Base-by-base conservation (phyloP, 2,888 invertebrate genomes). In the Cyclophora albipunctata region DNA sequence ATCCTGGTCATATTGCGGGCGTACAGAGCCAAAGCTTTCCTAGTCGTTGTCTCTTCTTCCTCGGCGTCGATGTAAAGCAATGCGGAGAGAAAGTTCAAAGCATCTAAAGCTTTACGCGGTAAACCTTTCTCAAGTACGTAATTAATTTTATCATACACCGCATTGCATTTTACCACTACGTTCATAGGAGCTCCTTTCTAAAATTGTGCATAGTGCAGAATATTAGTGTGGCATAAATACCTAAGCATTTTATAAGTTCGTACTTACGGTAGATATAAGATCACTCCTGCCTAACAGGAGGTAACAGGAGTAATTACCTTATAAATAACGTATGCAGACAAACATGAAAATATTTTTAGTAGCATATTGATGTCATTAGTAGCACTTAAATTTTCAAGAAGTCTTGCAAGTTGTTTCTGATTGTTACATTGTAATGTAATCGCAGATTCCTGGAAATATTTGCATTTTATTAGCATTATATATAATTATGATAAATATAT, bases 1-100 rank as follows among this genome's bases (percentile, higher is more conserved):
- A 60, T 64, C 57, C 83, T 69, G 2, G 84, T 66, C 73, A 75
- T 75, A 48, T 79, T 79, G 52, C 72, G 76, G 2, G 81, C 78
- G 53, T 75, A 71, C 4, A 66, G 54, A 3, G 67, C 59, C 48
- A 79, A 60, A 5, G 66, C 60, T 42, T 55, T 64, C 40, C 51
- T 67, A 33, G 56, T 62, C 5, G 64, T 63, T 1, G 52, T 56
- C n/a, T 47, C 60, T 2, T 58, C 62, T 35, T 68, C 74, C 2
- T 68, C 52, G 4, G 34, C 62, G 7, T 69, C 68, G 3, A 59
- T 54, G 47, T 71, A 73, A 6, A 84, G 57, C 34, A 87, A 55
- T 2, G 72, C 62, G 0, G 77, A 68, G 7, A 87, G 55, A 35
- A 86, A 84, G 64, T 82, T 78, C 7, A 86, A 64, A 1, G 70